These are phyloP conservation scores for Neotoma lepida DNA, from an alignment of 2,113 vertebrate species.

Conservation along the genomic window DNA sequence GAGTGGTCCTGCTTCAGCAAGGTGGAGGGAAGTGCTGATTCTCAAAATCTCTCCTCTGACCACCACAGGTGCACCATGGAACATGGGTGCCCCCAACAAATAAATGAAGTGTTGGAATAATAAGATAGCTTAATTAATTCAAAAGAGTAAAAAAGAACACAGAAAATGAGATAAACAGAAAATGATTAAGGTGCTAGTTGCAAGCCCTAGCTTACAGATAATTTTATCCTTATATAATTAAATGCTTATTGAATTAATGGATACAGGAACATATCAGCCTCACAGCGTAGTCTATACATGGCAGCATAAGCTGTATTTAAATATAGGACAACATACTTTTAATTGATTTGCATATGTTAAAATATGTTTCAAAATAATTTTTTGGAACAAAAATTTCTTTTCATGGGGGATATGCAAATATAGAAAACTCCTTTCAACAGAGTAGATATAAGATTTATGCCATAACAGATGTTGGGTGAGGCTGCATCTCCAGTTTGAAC, in stretches of 20 bases:
- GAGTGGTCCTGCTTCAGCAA: not conserved
- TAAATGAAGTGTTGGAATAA: not conserved
- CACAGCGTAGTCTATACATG: not conserved
- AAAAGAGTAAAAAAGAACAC: not conserved
- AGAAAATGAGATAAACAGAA: not conserved
- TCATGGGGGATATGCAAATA: not conserved
- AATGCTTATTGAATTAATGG: not conserved
- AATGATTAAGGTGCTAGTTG: not conserved
- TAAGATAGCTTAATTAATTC: not conserved
- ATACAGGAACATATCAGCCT: not conserved
- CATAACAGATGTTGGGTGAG: slow-evolving; percentile 1
- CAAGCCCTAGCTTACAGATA: not conserved
- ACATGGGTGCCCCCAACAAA: too few relatives aligned
- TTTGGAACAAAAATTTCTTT: slow-evolving; percentile 19
- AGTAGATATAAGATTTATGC: not conserved
- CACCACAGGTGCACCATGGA: not conserved
- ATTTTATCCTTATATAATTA: not conserved
- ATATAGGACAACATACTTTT: not conserved
- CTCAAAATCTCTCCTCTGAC: not conserved
- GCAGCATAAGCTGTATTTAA: not conserved
- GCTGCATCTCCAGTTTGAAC: not conserved
- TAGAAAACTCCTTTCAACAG: not conserved
- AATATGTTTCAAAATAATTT: not conserved
- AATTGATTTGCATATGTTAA: slow-evolving; percentile 21
- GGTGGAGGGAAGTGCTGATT: not conserved